Evolutionary conservation across 1,140 invertebrate genomes (phyloP).

Genomic region (Drosophila elegans): DNA sequence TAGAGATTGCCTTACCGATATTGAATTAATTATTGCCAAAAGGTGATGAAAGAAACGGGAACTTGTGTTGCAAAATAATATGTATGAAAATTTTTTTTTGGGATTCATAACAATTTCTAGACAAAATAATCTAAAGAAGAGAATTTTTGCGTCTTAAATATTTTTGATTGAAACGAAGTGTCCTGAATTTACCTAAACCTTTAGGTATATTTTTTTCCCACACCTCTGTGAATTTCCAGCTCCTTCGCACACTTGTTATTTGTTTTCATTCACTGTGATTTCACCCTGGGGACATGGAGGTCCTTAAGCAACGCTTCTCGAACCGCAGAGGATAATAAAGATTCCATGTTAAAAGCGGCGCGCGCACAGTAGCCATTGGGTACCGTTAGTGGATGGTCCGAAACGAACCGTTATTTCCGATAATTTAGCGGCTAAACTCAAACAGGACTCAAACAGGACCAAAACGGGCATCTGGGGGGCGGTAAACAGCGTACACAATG

Average conservation of each 20-base stretch:
- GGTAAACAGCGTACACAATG: constrained; percentile 66
- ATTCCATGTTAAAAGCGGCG: constrained; percentile 61
- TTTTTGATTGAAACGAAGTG: too few species aligned
- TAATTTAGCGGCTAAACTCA: constrained; percentile 73
- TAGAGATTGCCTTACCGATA: background rate
- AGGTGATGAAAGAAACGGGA: background rate
- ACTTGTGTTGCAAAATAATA: background rate
- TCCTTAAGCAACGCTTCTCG: constrained; percentile 18
- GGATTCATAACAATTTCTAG: too few species aligned
- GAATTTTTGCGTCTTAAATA: too few species aligned
- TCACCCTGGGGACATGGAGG: constrained; percentile 44
- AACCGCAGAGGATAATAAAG: constrained; percentile 69
- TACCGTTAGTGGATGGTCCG: constrained; percentile 65
- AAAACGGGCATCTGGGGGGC: constrained; percentile 46
- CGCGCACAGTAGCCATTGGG: constrained; percentile 69
- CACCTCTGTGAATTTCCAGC: constrained; percentile 2
- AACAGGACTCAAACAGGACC: constrained; percentile 41
- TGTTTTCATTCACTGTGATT: constrained; percentile 52
- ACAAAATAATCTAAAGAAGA: too few species aligned
- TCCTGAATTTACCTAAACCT: background rate
- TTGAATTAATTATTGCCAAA: background rate
- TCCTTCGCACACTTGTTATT: constrained; percentile 21
- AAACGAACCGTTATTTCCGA: constrained; percentile 71
- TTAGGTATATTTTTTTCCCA: background rate
- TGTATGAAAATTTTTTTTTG: background rate